Evolutionary conservation across 2,113 vertebrate genomes (phyloP).

Genomic region (Myiopsitta monachus): DNA sequence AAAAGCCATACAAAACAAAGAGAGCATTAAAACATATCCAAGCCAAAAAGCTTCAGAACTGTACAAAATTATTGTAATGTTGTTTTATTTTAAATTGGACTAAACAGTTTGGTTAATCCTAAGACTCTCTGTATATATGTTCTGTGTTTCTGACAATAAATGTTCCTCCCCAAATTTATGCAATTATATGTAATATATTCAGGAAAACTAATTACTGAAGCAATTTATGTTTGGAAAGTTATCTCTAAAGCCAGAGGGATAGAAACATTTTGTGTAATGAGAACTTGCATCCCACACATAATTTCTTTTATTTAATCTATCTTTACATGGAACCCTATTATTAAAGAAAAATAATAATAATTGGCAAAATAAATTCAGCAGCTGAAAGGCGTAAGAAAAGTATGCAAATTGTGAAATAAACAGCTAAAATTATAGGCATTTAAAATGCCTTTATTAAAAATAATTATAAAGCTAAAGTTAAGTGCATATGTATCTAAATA

Average conservation of each 20-base stretch:
- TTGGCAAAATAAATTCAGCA: neutral
- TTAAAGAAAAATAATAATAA: neutral
- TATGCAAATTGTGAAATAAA: neutral
- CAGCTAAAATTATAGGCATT: neutral
- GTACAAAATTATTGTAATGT: neutral
- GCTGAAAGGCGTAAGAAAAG: neutral
- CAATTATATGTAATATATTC: conserved; percentile 14
- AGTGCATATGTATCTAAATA: too few species aligned
- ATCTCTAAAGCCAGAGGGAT: conserved; percentile 21
- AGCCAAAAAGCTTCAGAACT: neutral
- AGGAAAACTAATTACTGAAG: conserved; percentile 47
- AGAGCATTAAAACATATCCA: neutral
- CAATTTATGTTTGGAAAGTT: conserved; percentile 27
- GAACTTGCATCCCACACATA: neutral
- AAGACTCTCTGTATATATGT: neutral
- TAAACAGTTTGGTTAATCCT: neutral
- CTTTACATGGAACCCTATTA: neutral
- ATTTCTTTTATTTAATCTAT: conserved; percentile 18
- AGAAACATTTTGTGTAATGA: conserved; percentile 9
- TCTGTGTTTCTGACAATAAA: neutral
- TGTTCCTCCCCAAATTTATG: neutral
- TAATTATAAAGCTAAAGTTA: neutral
- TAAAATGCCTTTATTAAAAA: neutral
- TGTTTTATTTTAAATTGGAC: neutral
- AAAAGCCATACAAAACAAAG: neutral